phyloP scores from a whole-genome alignment of 2,797 vertebrate species.

The Luscinia megarhynchos region DNA sequence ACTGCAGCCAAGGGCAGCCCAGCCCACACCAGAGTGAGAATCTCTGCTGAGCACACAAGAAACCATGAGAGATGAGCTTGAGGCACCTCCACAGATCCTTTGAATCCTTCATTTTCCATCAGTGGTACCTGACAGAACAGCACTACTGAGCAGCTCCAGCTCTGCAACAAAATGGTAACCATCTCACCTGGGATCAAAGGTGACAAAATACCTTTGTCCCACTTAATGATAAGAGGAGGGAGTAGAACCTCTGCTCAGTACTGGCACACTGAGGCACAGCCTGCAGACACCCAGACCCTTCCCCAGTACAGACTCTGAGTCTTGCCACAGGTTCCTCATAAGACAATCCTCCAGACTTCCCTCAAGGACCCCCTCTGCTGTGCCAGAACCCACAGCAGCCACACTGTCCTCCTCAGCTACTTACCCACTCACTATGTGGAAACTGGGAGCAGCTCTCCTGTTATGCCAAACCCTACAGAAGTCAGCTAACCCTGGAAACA shows the following conservation, averaged over 20 bases:
- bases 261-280: fast-evolving
- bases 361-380: background rate
- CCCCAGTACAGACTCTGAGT: background rate
- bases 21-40: background rate
- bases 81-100: background rate
- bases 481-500: background rate
- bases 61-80: background rate
- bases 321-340: background rate
- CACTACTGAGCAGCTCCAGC: background rate
- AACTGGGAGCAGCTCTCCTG: background rate
- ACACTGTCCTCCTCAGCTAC: background rate
- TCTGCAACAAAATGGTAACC: background rate
- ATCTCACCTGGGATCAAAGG: background rate
- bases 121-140: background rate
- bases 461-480: background rate
- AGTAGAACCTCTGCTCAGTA: background rate
- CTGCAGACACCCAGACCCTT: background rate
- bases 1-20: background rate
- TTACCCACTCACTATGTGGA: background rate
- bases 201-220: background rate
- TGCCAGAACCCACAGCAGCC: background rate
- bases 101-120: background rate
- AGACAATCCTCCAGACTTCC: background rate
- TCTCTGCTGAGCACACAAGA: background rate
- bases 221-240: background rate